These are phyloP conservation scores for Micrastur ruficollis DNA, from an alignment of 2,797 vertebrate species.

Conservation along the genomic window DNA sequence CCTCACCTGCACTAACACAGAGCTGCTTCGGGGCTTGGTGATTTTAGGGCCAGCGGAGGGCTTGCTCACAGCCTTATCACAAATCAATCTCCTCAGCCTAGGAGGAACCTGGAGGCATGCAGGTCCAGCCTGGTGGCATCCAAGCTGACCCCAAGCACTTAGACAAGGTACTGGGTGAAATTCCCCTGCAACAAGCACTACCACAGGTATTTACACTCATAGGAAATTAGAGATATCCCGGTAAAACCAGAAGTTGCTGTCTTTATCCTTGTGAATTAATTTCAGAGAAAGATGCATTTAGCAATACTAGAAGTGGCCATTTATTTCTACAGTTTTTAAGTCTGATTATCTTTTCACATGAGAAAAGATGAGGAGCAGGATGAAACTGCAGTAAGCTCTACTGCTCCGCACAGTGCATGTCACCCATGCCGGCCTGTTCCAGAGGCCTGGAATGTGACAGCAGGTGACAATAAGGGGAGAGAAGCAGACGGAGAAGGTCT, in stretches of 20 bases:
- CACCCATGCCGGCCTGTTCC: not conserved
- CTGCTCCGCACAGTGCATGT: accelerated
- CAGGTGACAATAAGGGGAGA: not conserved
- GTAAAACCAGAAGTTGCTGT: not conserved
- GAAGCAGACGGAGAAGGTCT: not conserved
- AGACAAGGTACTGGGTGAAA: not conserved
- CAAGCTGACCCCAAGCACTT: not conserved
- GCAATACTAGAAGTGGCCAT: not conserved
- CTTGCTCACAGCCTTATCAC: not conserved
- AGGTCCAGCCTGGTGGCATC: not conserved
- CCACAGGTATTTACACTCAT: not conserved
- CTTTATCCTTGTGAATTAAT: not conserved
- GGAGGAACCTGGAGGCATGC: not conserved
- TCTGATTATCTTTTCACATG: not conserved
- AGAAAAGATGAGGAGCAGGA: not conserved
- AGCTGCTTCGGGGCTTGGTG: not conserved
- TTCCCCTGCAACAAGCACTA: not conserved
- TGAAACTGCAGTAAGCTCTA: not conserved
- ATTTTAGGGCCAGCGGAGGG: not conserved
- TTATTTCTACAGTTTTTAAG: not conserved
- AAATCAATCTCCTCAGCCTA: not conserved
- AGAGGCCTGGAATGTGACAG: not conserved
- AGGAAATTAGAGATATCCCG: not conserved
- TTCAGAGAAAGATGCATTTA: not conserved
- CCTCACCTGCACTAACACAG: not conserved